Evolutionary conservation across 1,140 invertebrate species (phyloP), one percentile per base, ranked within the genome.

Genomic region (Nebria ingens): DNA sequence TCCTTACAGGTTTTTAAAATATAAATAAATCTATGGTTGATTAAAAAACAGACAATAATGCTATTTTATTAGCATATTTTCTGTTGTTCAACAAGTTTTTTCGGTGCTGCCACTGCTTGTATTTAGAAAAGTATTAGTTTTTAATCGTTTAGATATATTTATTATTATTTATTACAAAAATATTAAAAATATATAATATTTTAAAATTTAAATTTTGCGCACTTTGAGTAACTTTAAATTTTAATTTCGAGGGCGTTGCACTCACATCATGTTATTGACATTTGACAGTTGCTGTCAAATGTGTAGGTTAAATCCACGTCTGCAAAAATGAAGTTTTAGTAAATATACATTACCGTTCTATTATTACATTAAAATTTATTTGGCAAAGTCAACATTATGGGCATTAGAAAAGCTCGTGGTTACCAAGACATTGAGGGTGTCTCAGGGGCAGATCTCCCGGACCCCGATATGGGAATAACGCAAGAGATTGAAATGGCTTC

Each of bases 401-500:
- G 66, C 25, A 50, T 68, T 52, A 66, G 64, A 61, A 56, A 65
- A 42, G 57, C 62, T 6, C 63, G 64, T 40, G 68, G 68, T 56
- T 71, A 71, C 58, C 65, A 69, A 63, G 69, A 68, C 54, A 69
- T 71, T 53, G 69, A 71, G 19, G 64, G 60, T 12, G 59, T 58
- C 29, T 58, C 59, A 51, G 58, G 42, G 6, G 40, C 40, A 45
- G 40, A 45, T 4, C 53, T 62, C 23, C 60, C 59, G 1, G 61
- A 62, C 57, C 59, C 61, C 25, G 71, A 72, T 53, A 63, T 63
- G 53, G 64, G 54, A 11, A 56, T 74, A 19, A 75, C 77, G 23
- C 75, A 79, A 60, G 85, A 87, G 61, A 81, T 89, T 62, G 86
- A 89, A 76, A 82, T 89, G 75, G 84, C 85, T 55, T 86, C 85